These are phyloP conservation scores for Aplochiton taeniatus DNA, from an alignment of 2,797 vertebrate species.

Conservation along the genomic window DNA sequence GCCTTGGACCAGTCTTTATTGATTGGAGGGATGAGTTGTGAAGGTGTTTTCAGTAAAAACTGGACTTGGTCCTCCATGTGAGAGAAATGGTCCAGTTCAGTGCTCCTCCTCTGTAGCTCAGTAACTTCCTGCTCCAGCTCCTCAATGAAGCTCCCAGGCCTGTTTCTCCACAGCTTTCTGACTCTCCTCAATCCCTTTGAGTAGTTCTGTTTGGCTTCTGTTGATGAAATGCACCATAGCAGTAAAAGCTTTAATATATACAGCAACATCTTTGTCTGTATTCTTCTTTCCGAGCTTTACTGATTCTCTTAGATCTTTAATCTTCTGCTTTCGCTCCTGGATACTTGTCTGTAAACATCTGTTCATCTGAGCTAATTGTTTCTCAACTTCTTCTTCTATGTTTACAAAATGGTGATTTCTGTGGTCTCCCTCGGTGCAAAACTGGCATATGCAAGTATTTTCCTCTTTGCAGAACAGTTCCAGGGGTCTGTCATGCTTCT, in stretches of 20 bases:
- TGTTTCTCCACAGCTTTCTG: neutral
- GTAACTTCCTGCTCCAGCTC: constrained; percentile 7
- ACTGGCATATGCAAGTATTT: neutral
- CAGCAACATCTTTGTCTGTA: neutral
- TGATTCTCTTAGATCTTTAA: neutral
- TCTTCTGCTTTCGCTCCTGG: neutral
- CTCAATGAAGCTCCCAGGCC: neutral
- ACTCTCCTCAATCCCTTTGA: neutral
- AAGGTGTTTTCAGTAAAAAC: constrained; percentile 8
- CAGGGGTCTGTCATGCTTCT: neutral
- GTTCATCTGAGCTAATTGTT: neutral
- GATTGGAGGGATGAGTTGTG: neutral
- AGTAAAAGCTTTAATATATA: neutral
- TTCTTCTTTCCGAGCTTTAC: neutral
- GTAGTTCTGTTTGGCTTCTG: neutral
- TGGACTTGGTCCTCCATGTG: neutral
- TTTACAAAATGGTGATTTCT: neutral
- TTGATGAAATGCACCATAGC: neutral
- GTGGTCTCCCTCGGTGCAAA: neutral
- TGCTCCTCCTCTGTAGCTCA: neutral
- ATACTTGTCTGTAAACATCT: neutral
- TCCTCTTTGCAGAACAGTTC: constrained; percentile 7
- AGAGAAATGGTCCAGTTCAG: neutral
- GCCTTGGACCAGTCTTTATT: constrained; percentile 15
- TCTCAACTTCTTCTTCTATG: neutral